phyloP scores from a whole-genome alignment of 2,888 invertebrate species.

The Trilocha varians region DNA sequence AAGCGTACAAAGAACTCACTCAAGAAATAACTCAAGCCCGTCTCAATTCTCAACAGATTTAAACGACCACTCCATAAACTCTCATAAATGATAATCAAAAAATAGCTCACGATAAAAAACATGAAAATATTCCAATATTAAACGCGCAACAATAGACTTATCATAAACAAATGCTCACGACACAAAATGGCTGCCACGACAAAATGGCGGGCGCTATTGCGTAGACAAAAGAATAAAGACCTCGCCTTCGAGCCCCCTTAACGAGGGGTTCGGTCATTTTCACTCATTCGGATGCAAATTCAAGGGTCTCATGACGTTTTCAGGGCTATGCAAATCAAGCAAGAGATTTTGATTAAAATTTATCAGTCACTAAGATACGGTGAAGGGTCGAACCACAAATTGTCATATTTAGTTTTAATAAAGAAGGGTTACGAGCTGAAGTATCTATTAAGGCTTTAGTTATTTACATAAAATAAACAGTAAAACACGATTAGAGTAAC shows the following conservation, averaged over 20 bases:
- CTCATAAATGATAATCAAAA: not conserved
- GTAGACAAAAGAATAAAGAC: conserved; percentile 62
- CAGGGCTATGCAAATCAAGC: conserved; percentile 55
- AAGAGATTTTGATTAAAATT: conserved; percentile 65
- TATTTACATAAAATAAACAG: too few relatives aligned
- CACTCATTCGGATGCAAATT: conserved; percentile 68
- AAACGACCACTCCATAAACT: not conserved
- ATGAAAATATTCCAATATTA: not conserved
- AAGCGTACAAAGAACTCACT: not conserved
- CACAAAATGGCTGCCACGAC: conserved; percentile 40
- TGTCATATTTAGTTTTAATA: conserved; percentile 1
- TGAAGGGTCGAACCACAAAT: conserved; percentile 1
- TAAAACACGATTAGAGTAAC: too few relatives aligned
- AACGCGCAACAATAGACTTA: conserved; percentile 26
- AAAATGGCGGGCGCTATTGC: conserved; percentile 41
- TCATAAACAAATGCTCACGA: conserved; percentile 40
- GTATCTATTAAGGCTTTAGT: too few relatives aligned
- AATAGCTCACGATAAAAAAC: not conserved
- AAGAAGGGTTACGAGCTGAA: too few relatives aligned
- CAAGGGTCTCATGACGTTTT: conserved; percentile 56
- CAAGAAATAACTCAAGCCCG: not conserved
- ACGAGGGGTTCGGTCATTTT: conserved; percentile 62
- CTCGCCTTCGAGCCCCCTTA: conserved; percentile 40
- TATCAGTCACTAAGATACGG: conserved; percentile 29
- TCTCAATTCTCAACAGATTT: not conserved